These are phyloP conservation scores for Phaethornis superciliosus DNA, from an alignment of 2,113 vertebrate genomes.

Conservation along the genomic window DNA sequence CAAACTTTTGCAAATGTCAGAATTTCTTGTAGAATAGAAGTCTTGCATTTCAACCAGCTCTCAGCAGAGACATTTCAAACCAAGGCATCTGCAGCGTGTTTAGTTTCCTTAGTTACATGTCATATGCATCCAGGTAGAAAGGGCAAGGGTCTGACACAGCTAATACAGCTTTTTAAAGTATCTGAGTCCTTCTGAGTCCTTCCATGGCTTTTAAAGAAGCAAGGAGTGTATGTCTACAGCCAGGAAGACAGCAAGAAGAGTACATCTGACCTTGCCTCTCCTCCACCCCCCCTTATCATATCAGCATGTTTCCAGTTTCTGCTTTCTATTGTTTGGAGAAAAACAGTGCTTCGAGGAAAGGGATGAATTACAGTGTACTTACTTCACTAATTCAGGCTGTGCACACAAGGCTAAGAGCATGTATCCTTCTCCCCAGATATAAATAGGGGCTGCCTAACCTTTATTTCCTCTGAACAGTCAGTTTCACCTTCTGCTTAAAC, in stretches of 20 bases:
- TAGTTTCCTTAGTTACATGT: slow-evolving; percentile 52
- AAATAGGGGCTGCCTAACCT: background rate
- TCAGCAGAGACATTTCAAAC: slow-evolving; percentile 17
- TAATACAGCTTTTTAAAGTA: slow-evolving; percentile 22
- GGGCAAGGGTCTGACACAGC: background rate
- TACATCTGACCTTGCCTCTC: background rate
- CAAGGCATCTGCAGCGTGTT: slow-evolving; percentile 21
- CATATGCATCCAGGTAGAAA: slow-evolving; percentile 32
- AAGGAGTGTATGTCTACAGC: background rate
- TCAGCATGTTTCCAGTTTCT: slow-evolving; percentile 17
- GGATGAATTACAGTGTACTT: background rate
- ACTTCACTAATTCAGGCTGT: background rate
- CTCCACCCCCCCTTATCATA: background rate
- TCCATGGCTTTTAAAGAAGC: slow-evolving; percentile 7
- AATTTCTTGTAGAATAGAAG: background rate
- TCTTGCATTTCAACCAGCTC: background rate
- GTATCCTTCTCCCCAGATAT: background rate
- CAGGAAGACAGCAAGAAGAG: slow-evolving; percentile 1
- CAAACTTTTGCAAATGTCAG: slow-evolving; percentile 46
- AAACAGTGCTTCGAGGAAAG: background rate
- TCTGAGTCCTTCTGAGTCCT: background rate
- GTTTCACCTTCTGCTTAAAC: background rate
- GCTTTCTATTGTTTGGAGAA: slow-evolving; percentile 18
- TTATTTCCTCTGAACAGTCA: background rate
- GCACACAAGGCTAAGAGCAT: background rate